A percentile compares a stretch with the other conserved stretches of the same genome.
phyloP scores from a whole-genome alignment of 2,888 invertebrate genomes.

The Spodoptera littoralis region DNA sequence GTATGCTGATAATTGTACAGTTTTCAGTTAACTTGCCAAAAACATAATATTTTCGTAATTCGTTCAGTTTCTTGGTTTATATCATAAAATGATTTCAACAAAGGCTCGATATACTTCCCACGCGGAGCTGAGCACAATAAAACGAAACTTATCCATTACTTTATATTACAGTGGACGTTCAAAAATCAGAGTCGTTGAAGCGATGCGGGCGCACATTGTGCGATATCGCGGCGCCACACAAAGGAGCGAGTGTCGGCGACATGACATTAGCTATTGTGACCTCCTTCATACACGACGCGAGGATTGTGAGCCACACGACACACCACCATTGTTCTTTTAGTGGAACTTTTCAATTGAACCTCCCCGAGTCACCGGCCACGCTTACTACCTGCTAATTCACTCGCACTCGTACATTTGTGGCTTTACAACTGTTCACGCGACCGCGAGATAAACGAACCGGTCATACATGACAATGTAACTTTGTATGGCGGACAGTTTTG shows the following conservation, averaged over 20 bases:
- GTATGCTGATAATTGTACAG: too few species aligned
- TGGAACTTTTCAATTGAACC: constrained; percentile 1
- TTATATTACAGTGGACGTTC: constrained; percentile 7
- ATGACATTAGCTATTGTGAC: constrained; percentile 44
- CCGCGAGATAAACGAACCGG: too few species aligned
- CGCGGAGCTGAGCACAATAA: neutral
- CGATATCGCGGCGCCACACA: constrained; percentile 37
- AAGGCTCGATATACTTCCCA: too few species aligned
- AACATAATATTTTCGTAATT: too few species aligned
- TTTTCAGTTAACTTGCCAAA: too few species aligned
- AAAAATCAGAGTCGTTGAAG: neutral
- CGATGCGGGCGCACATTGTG: constrained; percentile 14
- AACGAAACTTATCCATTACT: neutral
- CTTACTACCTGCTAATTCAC: neutral
- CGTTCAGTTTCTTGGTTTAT: too few species aligned
- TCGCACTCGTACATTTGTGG: neutral
- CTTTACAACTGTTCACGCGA: too few species aligned
- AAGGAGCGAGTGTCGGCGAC: constrained; percentile 29
- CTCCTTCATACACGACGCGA: constrained; percentile 9
- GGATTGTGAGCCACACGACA: constrained; percentile 2
- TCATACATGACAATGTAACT: too few species aligned
- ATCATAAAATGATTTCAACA: too few species aligned
- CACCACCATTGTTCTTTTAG: constrained; percentile 26
- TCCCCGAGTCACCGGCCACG: too few species aligned
- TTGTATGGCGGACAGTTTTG: too few species aligned